Conservation (phyloP, 2,113 vertebrate genomes). For the Myodes glareolus region DNA sequence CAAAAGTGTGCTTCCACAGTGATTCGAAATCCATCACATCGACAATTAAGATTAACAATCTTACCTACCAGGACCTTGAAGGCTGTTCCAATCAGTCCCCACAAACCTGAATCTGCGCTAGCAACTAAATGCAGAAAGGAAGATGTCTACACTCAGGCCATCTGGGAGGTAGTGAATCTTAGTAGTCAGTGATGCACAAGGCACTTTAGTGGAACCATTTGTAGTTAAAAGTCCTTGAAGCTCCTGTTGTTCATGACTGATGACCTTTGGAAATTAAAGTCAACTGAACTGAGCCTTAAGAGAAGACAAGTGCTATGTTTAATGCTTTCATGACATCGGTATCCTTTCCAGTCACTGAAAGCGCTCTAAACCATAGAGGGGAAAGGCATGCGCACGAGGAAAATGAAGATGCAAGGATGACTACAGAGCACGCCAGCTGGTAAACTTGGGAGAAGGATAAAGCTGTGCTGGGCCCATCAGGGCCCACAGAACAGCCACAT, state of each 20-base stretch:
- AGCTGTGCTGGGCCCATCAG: neutral
- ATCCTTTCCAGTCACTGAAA: neutral
- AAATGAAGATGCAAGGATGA: neutral
- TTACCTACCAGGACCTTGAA: neutral
- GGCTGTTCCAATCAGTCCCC: neutral
- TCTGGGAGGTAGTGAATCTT: neutral
- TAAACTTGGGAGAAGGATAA: neutral
- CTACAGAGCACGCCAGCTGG: neutral
- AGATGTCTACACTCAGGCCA: neutral
- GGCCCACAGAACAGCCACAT: neutral
- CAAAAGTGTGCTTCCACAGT: neutral
- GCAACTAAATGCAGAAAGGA: neutral
- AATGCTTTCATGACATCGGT: neutral
- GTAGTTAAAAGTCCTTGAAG: neutral
- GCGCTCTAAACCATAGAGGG: neutral
- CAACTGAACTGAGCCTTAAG: neutral
- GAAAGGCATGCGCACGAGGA: neutral
- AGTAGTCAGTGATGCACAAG: neutral
- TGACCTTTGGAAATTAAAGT: constrained; percentile 1
- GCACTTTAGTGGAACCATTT: neutral
- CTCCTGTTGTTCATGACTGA: neutral
- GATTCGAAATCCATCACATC: neutral
- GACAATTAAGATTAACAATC: neutral
- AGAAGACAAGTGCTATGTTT: neutral
- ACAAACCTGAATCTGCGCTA: neutral